phyloP scores from a whole-genome alignment of 2,113 vertebrate genomes.

The Philantomba maxwellii region DNA sequence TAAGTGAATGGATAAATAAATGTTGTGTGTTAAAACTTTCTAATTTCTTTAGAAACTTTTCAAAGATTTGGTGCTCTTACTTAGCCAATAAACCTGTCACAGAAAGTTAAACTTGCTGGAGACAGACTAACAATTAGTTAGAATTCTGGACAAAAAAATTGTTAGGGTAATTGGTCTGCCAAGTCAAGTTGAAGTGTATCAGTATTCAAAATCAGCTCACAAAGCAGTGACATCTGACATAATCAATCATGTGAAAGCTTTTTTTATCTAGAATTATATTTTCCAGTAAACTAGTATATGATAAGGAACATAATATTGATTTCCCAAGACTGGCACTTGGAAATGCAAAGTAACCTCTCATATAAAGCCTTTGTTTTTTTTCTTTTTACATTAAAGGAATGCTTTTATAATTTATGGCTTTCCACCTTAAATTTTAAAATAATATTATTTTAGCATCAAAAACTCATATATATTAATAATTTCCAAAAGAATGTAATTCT shows the following conservation, averaged over 20 bases:
- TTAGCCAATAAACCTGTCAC: background rate
- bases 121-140: background rate
- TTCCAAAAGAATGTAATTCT: background rate
- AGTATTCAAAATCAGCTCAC: background rate
- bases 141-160: background rate
- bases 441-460: background rate
- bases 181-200: background rate
- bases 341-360: background rate
- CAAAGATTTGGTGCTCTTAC: background rate
- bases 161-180: background rate
- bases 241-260: background rate
- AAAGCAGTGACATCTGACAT: background rate
- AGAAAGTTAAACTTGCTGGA: background rate
- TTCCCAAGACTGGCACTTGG: background rate
- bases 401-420: background rate
- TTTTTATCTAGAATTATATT: background rate
- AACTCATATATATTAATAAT: background rate
- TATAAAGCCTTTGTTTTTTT: background rate
- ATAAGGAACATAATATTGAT: background rate
- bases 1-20: background rate
- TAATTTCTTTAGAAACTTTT: background rate
- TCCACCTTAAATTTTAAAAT: background rate
- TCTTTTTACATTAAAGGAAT: background rate
- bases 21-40: background rate
- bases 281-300: background rate